Evolutionary conservation across 2,888 invertebrate genomes (phyloP), one percentile per base, ranked within the genome.

Genomic region (Neoaliturus tenellus): DNA sequence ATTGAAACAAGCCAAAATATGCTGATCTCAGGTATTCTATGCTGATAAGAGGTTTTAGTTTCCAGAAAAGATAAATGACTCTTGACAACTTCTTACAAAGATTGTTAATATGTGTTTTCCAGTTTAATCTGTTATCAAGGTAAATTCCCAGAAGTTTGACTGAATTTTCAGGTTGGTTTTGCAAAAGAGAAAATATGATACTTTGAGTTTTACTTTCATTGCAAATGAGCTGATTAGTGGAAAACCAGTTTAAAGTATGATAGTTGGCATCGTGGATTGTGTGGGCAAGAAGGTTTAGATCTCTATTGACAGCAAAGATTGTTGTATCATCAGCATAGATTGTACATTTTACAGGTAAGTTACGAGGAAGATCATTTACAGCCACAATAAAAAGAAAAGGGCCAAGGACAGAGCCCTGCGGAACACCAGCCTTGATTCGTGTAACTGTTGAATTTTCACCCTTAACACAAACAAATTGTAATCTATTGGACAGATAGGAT

Each of bases 361-460:
- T 71, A 23, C 25, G 20, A 31, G 33, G 71, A 1, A 35, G 71
- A 71, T 71, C 71, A 39, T 71, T 71, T 0, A 41, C 10, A 4
- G 39, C 23, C 1, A 71, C 39, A 17, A 39, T 71, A 17, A 71
- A 39, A 6, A 39, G 71, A 39, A 39, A 39, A 35, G 71, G 41
- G 20, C 71, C 71, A 39, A 71, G 71, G 41, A 71, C 71, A 39
- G 71, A 71, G 41, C 71, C 71, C 71, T 71, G 71, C 2, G 71
- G 71, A 71, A 71, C 71, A 1, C 71, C 71, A 14, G 28, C 28
- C 14, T 62, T 71, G 23, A 71, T 41, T 3, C 1, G n/a, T 25
- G 39, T 23, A n/a, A 41, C 5, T 8, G n/a, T n/a, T 1, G 71
- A 35, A 20, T 71, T 39, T 6, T 71, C 39, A n/a, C 31, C 67